A percentile compares a stretch with the other conserved stretches of the same genome.
Evolutionary conservation across 1,140 invertebrate species (phyloP).

Genomic region (Paraescarpia echinospica): DNA sequence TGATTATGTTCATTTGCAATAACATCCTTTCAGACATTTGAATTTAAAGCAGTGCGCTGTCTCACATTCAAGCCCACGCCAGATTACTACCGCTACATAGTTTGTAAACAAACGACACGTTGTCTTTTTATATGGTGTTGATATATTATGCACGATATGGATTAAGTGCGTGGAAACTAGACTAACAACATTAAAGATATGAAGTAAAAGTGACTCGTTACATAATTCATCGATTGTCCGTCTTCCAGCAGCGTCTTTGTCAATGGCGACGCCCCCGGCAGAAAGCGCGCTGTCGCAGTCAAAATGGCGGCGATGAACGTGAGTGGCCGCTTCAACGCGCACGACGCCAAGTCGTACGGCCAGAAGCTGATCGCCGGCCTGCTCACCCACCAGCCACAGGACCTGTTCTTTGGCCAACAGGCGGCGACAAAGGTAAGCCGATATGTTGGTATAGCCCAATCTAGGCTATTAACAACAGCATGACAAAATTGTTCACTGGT

Average conservation of each 20-base stretch:
- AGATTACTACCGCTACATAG: too few species aligned
- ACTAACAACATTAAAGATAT: background rate
- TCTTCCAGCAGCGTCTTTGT: background rate
- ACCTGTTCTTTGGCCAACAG: background rate
- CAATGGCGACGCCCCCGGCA: background rate
- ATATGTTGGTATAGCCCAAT: too few species aligned
- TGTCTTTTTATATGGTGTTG: background rate
- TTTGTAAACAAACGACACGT: too few species aligned
- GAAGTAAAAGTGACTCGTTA: background rate
- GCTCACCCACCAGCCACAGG: background rate
- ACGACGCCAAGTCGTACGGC: background rate
- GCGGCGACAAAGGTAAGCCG: background rate
- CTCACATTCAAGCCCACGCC: background rate
- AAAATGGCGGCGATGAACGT: background rate
- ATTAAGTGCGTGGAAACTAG: background rate
- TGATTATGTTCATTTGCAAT: too few species aligned
- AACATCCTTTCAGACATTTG: background rate
- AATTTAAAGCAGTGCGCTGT: background rate
- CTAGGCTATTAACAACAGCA: too few species aligned
- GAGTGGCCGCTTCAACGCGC: background rate
- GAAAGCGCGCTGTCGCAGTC: background rate
- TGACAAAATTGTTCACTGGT: too few species aligned
- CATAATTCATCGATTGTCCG: background rate
- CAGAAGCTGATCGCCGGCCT: background rate
- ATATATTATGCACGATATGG: background rate